Percentiles rank a stretch among this genome's conserved stretches.
Conservation (phyloP, 2,888 invertebrate species). For the Aphidoletes aphidimyza region DNA sequence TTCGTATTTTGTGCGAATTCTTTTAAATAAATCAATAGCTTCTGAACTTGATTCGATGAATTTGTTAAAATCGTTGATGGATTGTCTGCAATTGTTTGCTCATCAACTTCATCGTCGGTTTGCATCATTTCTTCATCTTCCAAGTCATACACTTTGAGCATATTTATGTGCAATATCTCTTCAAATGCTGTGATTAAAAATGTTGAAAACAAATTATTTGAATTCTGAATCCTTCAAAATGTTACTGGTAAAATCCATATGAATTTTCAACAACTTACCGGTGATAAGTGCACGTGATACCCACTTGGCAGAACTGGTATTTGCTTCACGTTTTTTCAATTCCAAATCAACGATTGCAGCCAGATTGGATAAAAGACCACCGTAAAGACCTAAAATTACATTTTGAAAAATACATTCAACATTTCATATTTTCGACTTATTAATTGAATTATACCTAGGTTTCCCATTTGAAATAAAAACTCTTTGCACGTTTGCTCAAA, state of each 20-base stretch:
- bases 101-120: constrained; percentile 63
- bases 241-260: no score
- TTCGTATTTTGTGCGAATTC: constrained; percentile 55
- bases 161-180: not conserved
- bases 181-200: not conserved
- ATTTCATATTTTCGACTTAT: no score
- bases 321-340: constrained; percentile 69
- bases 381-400: constrained; percentile 68
- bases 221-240: no score
- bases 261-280: not conserved
- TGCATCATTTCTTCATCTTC: constrained; percentile 58
- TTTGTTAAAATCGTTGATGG: constrained; percentile 67
- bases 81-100: constrained; percentile 58
- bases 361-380: constrained; percentile 71
- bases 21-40: constrained; percentile 72
- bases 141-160: not conserved
- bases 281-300: not conserved
- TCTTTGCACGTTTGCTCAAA: constrained; percentile 68
- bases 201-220: not conserved
- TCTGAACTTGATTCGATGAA: constrained; percentile 74
- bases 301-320: constrained; percentile 63
- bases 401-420: no score
- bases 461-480: constrained; percentile 68
- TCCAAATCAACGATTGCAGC: constrained; percentile 74
- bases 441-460: constrained; percentile 64